A percentile compares a stretch with the other conserved stretches of the same genome.
These are phyloP conservation scores for Stegastes partitus DNA, from an alignment of 2,113 vertebrate species.

Conservation along the genomic window DNA sequence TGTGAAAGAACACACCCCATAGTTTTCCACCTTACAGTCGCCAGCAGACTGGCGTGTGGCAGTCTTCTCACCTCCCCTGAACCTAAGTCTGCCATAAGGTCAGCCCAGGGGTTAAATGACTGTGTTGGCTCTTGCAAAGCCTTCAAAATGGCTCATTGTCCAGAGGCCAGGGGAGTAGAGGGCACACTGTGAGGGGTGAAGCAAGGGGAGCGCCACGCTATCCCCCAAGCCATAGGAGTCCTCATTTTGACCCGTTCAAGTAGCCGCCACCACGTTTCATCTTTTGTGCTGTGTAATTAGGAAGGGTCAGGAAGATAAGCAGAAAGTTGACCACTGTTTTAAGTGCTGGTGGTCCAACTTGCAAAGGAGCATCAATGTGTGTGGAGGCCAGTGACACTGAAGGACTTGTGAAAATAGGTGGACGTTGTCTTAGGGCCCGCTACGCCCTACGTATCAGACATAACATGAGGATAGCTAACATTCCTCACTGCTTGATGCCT, in stretches of 20 bases:
- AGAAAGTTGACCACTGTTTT: constrained; percentile 66
- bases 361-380: constrained; percentile 38
- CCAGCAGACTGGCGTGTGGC: constrained; percentile 53
- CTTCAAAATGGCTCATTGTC: constrained; percentile 79
- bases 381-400: constrained; percentile 62
- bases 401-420: constrained; percentile 74
- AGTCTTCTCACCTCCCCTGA: constrained; percentile 61
- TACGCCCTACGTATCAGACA: constrained; percentile 71
- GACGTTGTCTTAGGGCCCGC: constrained; percentile 64
- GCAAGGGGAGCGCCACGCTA: constrained; percentile 34
- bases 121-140: constrained; percentile 63
- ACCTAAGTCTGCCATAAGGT: constrained; percentile 70
- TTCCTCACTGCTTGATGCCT: constrained; percentile 59
- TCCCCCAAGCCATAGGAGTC: constrained; percentile 74
- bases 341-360: constrained; percentile 71
- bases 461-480: constrained; percentile 73
- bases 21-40: constrained; percentile 45
- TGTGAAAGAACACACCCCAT: constrained; percentile 47
- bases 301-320: constrained; percentile 74
- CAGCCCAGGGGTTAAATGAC: constrained; percentile 78
- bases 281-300: constrained; percentile 73
- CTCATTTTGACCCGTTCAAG: constrained; percentile 60
- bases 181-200: constrained; percentile 70
- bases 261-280: constrained; percentile 68
- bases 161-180: constrained; percentile 61